Conservation (phyloP, 2,888 invertebrate species). For the Diarsia brunnea region DNA sequence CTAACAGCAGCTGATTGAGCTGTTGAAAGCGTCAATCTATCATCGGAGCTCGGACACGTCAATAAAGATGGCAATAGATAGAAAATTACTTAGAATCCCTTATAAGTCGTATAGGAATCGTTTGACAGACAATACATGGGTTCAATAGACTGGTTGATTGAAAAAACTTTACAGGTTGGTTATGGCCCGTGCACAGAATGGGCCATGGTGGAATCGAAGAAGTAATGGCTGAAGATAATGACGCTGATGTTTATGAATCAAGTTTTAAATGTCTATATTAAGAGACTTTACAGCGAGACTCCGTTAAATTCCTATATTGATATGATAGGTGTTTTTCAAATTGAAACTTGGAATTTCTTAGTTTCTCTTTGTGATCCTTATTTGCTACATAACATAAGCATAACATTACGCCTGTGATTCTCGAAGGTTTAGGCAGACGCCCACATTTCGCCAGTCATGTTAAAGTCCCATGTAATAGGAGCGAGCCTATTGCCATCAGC, state of each 20-base stretch:
- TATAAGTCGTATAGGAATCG: conserved; percentile 44
- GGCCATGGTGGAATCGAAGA: not conserved
- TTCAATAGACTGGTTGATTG: conserved; percentile 39
- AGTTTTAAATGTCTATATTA: not conserved
- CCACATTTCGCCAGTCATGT: no score
- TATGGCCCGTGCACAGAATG: conserved; percentile 12
- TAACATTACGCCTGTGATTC: no score
- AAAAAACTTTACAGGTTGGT: conserved; percentile 13
- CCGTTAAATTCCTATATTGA: not conserved
- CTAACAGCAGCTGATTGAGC: conserved; percentile 30
- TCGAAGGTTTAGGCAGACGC: no score
- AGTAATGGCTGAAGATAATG: not conserved
- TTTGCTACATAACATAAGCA: no score
- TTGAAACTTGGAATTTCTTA: not conserved
- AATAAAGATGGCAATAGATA: conserved; percentile 38
- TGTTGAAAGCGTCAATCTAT: conserved; percentile 32
- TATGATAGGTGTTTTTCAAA: not conserved
- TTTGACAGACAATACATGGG: conserved; percentile 47
- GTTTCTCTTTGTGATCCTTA: not conserved
- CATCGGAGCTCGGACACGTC: conserved; percentile 54
- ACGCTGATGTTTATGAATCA: not conserved
- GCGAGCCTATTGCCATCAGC: no score
- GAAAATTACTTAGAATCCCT: conserved; percentile 62
- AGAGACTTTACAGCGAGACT: not conserved
- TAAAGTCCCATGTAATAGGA: no score